Conservation (phyloP, 1,140 invertebrate genomes). For the Heliconius nattereri region DNA sequence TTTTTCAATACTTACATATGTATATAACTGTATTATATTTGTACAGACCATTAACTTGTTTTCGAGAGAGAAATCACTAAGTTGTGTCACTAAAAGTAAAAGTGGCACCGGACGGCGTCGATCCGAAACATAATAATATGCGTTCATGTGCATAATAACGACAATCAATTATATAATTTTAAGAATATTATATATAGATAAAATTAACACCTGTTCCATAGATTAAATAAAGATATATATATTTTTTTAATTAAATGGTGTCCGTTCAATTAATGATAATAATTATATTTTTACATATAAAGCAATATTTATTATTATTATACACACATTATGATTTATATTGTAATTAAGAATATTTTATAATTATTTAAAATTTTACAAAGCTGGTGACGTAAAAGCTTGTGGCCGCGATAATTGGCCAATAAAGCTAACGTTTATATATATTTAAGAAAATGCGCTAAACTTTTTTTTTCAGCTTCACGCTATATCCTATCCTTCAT, state of each 20-base stretch:
- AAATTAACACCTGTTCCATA: constrained; percentile 27
- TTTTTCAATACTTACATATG: constrained; percentile 6
- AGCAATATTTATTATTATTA: too few relatives aligned
- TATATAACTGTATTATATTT: constrained; percentile 20
- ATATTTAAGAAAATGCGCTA: too few relatives aligned
- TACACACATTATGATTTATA: too few relatives aligned
- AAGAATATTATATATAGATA: constrained; percentile 21
- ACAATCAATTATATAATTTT: constrained; percentile 40
- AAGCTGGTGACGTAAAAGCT: too few relatives aligned
- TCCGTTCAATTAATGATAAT: too few relatives aligned
- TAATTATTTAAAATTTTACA: too few relatives aligned
- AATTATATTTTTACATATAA: too few relatives aligned
- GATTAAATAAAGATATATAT: neutral
- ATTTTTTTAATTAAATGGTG: neutral
- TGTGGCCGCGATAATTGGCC: too few relatives aligned
- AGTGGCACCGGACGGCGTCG: constrained; percentile 48
- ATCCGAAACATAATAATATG: constrained; percentile 56
- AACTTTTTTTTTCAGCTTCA: too few relatives aligned
- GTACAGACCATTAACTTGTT: constrained; percentile 50
- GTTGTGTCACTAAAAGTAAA: constrained; percentile 65
- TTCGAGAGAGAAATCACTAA: constrained; percentile 63
- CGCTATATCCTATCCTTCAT: too few relatives aligned
- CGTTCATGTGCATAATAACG: constrained; percentile 55
- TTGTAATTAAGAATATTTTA: too few relatives aligned
- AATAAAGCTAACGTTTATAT: too few relatives aligned